Conservation (phyloP, 2,113 vertebrate species). For the Pseudonaja textilis region DNA sequence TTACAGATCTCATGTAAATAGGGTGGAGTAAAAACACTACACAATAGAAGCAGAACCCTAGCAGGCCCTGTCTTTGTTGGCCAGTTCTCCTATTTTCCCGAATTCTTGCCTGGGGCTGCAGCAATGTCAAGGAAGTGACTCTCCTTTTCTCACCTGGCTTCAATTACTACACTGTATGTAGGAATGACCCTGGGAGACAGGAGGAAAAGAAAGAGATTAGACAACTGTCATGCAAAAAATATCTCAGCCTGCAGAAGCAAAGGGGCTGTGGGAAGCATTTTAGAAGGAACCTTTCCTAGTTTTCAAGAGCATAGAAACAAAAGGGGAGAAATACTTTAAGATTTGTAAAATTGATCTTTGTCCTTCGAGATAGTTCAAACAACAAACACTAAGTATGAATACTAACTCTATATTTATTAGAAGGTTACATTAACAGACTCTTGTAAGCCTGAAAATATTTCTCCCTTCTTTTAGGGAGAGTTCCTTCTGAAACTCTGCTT, state of each 20-base stretch:
- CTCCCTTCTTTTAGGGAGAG: neutral
- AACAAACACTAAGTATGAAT: neutral
- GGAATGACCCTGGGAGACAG: neutral
- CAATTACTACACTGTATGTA: neutral
- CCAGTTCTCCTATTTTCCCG: neutral
- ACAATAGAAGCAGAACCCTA: neutral
- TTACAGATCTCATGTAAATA: neutral
- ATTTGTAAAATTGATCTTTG: neutral
- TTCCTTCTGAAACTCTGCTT: neutral
- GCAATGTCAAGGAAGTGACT: neutral
- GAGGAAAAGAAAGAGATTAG: neutral
- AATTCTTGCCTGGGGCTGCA: neutral
- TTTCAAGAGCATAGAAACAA: neutral
- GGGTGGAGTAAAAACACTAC: neutral
- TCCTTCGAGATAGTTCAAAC: neutral
- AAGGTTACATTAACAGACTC: neutral
- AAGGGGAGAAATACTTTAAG: neutral
- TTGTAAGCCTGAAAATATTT: neutral
- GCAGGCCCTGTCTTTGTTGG: neutral
- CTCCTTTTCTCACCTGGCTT: neutral
- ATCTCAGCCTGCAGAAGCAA: neutral
- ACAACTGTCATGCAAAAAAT: neutral
- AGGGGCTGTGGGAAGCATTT: neutral
- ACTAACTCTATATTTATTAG: neutral
- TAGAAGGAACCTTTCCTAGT: neutral